phyloP scores from a whole-genome alignment of 1,140 invertebrate species.

The Diorhabda sublineata region DNA sequence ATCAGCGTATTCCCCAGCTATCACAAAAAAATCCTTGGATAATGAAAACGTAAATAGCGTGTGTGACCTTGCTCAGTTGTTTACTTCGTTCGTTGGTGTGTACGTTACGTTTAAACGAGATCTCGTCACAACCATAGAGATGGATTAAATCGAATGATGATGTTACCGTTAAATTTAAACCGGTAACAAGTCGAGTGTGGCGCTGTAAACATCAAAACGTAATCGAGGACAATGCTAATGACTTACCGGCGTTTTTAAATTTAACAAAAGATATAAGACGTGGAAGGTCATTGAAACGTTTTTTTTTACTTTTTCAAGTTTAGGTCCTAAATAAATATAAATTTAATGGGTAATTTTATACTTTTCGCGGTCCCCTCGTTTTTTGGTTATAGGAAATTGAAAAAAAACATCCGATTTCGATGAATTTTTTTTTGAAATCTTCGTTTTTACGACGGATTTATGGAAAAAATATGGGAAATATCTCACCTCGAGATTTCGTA shows the following conservation, averaged over 20 bases:
- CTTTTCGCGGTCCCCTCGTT: no score
- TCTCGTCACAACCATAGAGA: neutral
- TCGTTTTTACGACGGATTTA: no score
- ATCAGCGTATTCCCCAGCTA: neutral
- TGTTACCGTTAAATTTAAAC: neutral
- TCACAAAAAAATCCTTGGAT: constrained; percentile 1
- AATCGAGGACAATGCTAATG: neutral
- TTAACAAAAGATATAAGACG: no score
- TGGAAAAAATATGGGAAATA: no score
- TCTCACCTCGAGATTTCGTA: no score
- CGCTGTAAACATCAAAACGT: neutral
- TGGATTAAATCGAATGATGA: neutral
- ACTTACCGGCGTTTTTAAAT: no score
- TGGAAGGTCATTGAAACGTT: neutral
- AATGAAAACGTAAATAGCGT: neutral
- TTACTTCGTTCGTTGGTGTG: neutral
- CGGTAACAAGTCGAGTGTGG: neutral
- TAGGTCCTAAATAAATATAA: no score
- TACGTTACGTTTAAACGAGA: neutral
- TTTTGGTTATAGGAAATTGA: no score
- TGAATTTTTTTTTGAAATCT: no score
- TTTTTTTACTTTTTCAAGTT: neutral
- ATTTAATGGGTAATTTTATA: no score
- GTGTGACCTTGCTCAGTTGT: neutral
- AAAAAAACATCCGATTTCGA: no score